A percentile compares a stretch with the other conserved stretches of the same genome.
Evolutionary conservation across 2,888 invertebrate species (phyloP).

Genomic region (Pammene fasciana): DNA sequence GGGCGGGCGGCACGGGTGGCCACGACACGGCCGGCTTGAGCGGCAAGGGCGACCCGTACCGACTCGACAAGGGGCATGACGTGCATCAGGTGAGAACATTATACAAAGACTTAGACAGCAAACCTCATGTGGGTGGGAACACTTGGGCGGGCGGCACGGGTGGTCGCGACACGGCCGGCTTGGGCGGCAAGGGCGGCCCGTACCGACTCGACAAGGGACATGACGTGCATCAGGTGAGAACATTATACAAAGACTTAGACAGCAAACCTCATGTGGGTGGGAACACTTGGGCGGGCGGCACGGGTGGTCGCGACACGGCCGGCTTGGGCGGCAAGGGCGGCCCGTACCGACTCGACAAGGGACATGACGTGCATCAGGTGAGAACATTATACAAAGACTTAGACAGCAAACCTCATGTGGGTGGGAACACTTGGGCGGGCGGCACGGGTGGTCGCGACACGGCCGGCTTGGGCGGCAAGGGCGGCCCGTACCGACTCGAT

Average conservation of each 20-base stretch:
- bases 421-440: conserved; percentile 98
- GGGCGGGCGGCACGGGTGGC: conserved; percentile 97
- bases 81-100: conserved; percentile 88
- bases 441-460: conserved; percentile 97
- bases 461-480: conserved; percentile 97
- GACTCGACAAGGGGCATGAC: conserved; percentile 95
- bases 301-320: conserved; percentile 96
- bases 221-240: conserved; percentile 90
- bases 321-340: conserved; percentile 98
- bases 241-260: too few relatives aligned
- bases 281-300: too few relatives aligned
- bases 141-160: conserved; percentile 98
- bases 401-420: conserved; percentile 92
- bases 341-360: conserved; percentile 96
- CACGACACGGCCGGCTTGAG: conserved; percentile 97
- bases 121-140: conserved; percentile 98
- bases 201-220: conserved; percentile 97
- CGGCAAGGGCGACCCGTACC: conserved; percentile 97
- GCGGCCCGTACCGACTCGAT: conserved; percentile 97
- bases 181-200: conserved; percentile 98
- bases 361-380: conserved; percentile 95
- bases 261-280: conserved; percentile 97
- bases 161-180: conserved; percentile 96
- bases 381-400: too few relatives aligned
- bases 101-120: conserved; percentile 60